phyloP scores from a whole-genome alignment of 2,888 invertebrate genomes.

The Philopedon plagiatum region DNA sequence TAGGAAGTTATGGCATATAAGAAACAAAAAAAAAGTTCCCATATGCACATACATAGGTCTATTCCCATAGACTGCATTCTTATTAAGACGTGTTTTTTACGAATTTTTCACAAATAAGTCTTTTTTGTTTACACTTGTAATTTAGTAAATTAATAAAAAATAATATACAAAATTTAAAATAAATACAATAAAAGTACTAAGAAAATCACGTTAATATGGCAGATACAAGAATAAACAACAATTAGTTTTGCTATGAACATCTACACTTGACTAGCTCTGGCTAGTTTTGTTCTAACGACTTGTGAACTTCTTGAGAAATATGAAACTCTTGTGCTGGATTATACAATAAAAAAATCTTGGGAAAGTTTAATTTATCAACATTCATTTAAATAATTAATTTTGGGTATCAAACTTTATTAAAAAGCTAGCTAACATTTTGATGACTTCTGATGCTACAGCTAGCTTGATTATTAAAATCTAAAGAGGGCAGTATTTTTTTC shows the following conservation, averaged over 20 bases:
- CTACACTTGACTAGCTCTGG: constrained; percentile 6
- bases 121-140: constrained; percentile 1
- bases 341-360: not conserved
- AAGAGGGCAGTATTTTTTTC: constrained; percentile 32
- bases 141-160: constrained; percentile 15
- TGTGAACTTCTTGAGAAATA: constrained; percentile 14
- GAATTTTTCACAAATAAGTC: constrained; percentile 56
- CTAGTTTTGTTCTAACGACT: constrained; percentile 12
- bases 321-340: constrained; percentile 16
- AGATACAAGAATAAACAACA: constrained; percentile 33
- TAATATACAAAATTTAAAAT: constrained; percentile 20
- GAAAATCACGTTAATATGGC: constrained; percentile 43
- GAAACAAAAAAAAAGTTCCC: too few relatives aligned
- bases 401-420: constrained; percentile 36
- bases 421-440: constrained; percentile 33
- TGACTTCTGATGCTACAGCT: constrained; percentile 18
- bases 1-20: too few relatives aligned
- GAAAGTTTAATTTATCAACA: constrained; percentile 1
- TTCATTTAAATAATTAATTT: not conserved
- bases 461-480: constrained; percentile 20
- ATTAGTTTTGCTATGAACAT: constrained; percentile 16
- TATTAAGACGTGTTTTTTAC: constrained; percentile 50
- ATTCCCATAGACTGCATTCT: not conserved
- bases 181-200: constrained; percentile 5
- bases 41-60: not conserved